phyloP scores from a whole-genome alignment of 2,797 vertebrate species.

The Hippopotamyrus pictus region DNA sequence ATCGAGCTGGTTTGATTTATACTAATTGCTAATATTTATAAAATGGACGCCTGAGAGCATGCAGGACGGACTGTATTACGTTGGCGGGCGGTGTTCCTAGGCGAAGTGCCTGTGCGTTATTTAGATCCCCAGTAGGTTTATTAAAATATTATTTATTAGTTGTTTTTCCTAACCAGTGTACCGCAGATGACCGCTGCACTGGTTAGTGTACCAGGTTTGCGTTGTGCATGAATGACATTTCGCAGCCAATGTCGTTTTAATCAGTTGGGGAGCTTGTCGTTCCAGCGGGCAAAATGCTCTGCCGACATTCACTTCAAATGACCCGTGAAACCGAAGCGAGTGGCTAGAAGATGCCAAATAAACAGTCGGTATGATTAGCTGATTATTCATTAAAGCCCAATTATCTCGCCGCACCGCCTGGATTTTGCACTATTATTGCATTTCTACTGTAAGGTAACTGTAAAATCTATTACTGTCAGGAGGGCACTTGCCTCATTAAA shows the following conservation, averaged over 20 bases:
- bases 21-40: not conserved
- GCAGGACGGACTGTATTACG: not conserved
- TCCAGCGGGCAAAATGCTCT: too few species aligned
- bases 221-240: not conserved
- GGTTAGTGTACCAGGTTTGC: not conserved
- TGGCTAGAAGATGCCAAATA: not conserved
- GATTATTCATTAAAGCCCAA: not conserved
- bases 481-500: not conserved
- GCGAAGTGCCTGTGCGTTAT: not conserved
- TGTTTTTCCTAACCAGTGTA: not conserved
- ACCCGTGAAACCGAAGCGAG: not conserved
- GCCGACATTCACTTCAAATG: not conserved
- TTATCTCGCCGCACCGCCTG: not conserved
- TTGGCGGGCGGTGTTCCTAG: not conserved
- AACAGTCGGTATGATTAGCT: not conserved
- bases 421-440: not conserved
- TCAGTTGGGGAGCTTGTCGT: not conserved
- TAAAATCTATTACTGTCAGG: not conserved
- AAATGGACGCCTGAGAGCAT: not conserved
- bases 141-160: not conserved
- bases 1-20: not conserved
- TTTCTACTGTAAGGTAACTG: not conserved
- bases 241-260: not conserved
- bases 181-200: not conserved
- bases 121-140: not conserved